These are phyloP conservation scores for Acipenser ruthenus DNA, from an alignment of 2,797 vertebrate genomes.

Conservation along the genomic window DNA sequence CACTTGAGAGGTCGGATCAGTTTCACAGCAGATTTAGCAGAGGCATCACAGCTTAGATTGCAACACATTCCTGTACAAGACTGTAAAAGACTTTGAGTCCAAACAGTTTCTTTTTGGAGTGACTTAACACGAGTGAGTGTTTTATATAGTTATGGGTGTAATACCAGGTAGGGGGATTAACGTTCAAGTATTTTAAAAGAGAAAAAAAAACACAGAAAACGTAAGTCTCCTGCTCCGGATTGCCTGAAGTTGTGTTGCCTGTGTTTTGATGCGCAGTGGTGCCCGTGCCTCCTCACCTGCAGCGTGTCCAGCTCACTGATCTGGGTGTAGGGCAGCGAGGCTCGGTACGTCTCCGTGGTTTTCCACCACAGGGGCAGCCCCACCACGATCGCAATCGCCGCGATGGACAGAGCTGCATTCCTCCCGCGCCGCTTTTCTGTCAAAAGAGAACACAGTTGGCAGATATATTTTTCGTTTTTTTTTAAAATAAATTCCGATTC, in stretches of 20 bases:
- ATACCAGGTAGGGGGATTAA: neutral
- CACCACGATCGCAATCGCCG: constrained; percentile 72
- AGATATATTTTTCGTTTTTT: too few relatives aligned
- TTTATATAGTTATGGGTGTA: constrained; percentile 7
- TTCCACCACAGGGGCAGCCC: constrained; percentile 94
- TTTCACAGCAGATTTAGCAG: neutral
- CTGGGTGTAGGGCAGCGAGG: constrained; percentile 74
- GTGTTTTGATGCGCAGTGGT: too few relatives aligned
- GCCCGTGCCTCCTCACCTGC: constrained; percentile 51
- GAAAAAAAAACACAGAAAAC: neutral
- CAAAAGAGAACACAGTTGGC: neutral
- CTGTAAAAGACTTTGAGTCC: too few relatives aligned
- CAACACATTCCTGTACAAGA: too few relatives aligned
- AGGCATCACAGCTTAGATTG: neutral
- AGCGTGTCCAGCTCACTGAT: constrained; percentile 72
- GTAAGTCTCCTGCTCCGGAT: too few relatives aligned
- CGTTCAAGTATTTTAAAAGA: neutral
- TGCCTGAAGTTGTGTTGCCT: too few relatives aligned
- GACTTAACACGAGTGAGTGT: neutral
- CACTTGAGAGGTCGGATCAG: neutral
- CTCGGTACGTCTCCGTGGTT: constrained; percentile 89
- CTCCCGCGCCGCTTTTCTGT: constrained; percentile 78
- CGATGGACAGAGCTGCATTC: constrained; percentile 78
- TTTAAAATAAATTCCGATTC: neutral
- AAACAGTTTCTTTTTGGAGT: too few relatives aligned